A percentile compares a stretch with the other conserved stretches of the same genome.
phyloP scores from a whole-genome alignment of 1,140 invertebrate species.

The Procambarus virginalis region DNA sequence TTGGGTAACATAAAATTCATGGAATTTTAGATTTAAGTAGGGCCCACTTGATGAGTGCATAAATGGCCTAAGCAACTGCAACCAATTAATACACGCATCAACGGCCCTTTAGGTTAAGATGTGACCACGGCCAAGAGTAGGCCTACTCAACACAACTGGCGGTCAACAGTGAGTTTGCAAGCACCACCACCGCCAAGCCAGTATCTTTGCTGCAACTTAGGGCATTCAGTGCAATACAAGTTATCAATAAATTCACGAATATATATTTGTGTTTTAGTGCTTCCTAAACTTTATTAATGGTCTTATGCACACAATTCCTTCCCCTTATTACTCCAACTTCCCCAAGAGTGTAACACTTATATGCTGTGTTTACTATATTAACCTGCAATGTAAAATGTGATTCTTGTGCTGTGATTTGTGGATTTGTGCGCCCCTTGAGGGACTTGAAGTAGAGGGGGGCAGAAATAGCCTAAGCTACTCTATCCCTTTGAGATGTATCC shows the following conservation, averaged over 20 bases:
- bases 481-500: too few relatives aligned
- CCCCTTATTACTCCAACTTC: too few relatives aligned
- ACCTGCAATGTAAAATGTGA: too few relatives aligned
- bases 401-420: too few relatives aligned
- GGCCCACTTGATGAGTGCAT: not conserved
- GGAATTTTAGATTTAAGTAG: not conserved
- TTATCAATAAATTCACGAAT: not conserved
- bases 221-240: slow-evolving; percentile 9
- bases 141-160: not conserved
- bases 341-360: too few relatives aligned
- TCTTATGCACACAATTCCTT: too few relatives aligned
- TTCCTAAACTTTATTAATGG: too few relatives aligned
- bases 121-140: not conserved
- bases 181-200: not conserved
- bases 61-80: not conserved
- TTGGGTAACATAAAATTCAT: not conserved
- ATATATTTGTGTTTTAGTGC: not conserved
- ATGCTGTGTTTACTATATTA: too few relatives aligned
- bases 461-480: too few relatives aligned
- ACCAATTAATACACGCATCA: not conserved
- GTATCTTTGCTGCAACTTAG: not conserved
- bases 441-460: too few relatives aligned
- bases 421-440: too few relatives aligned
- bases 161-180: not conserved
- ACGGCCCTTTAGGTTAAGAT: not conserved